Evolutionary conservation across 1,140 invertebrate species (phyloP).

Genomic region (Drosophila sechellia): DNA sequence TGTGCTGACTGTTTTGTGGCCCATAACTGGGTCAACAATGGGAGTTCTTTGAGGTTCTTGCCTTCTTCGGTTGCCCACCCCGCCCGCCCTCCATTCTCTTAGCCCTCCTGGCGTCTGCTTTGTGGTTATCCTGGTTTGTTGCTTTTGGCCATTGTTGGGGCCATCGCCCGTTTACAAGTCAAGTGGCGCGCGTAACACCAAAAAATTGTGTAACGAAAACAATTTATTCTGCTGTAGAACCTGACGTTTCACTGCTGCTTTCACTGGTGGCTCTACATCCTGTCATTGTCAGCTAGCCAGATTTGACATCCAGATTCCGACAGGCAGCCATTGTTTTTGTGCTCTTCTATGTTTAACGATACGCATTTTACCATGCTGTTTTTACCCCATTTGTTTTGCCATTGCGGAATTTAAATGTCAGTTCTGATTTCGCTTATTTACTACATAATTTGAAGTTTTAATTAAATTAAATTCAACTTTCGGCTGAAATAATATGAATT

Average conservation of each 20-base stretch:
- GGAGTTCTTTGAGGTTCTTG: conserved; percentile 36
- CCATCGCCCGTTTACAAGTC: conserved; percentile 74
- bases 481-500: neutral
- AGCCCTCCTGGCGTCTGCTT: conserved; percentile 6
- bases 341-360: conserved; percentile 55
- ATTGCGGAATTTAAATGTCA: conserved; percentile 33
- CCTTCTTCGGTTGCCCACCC: neutral
- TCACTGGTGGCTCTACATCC: conserved; percentile 6
- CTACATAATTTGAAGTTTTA: conserved; percentile 22
- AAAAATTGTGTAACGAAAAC: conserved; percentile 78
- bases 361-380: conserved; percentile 29
- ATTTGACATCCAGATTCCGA: conserved; percentile 60
- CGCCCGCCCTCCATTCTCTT: neutral
- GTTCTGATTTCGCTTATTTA: conserved; percentile 54
- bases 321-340: conserved; percentile 43
- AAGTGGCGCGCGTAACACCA: conserved; percentile 74
- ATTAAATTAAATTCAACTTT: conserved; percentile 14
- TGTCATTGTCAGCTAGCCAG: conserved; percentile 64
- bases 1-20: conserved; percentile 67
- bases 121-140: conserved; percentile 39
- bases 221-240: conserved; percentile 74
- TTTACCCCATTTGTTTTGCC: conserved; percentile 30
- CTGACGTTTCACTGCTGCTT: conserved; percentile 32
- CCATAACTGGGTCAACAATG: conserved; percentile 79
- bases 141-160: conserved; percentile 30